A percentile compares a stretch with the other conserved stretches of the same genome.
Evolutionary conservation across 2,888 invertebrate species (phyloP).

Genomic region (Disparrhopalites patrizii): DNA sequence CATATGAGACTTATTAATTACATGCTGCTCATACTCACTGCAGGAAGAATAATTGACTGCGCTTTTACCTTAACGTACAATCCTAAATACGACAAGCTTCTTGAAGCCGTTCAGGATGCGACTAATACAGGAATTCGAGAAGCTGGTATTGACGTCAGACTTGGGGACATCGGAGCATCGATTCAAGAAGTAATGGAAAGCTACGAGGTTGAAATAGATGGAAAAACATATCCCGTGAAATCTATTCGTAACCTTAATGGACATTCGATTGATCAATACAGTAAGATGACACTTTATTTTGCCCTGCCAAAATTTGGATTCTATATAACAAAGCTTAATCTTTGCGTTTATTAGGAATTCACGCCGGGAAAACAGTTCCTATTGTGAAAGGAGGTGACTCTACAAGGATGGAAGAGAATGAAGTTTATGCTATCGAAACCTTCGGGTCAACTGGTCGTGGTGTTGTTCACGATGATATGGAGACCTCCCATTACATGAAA

Average conservation of each 20-base stretch:
- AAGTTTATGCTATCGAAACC: conserved; percentile 98
- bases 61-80: conserved; percentile 98
- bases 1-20: too few relatives aligned
- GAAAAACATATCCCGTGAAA: conserved; percentile 92
- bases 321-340: not conserved
- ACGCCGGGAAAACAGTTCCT: conserved; percentile 97
- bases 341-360: conserved; percentile 61
- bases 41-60: conserved; percentile 90
- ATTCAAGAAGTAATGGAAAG: conserved; percentile 99
- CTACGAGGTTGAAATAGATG: conserved; percentile 95
- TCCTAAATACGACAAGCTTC: conserved; percentile 87
- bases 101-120: conserved; percentile 94
- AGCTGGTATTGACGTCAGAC: conserved; percentile 92
- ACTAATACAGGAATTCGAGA: conserved; percentile 94
- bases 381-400: conserved; percentile 99
- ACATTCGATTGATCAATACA: conserved; percentile 98
- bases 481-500: conserved; percentile 96
- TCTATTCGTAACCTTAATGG: conserved; percentile 98
- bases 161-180: conserved; percentile 92
- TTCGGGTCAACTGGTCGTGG: conserved; percentile 97
- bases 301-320: too few relatives aligned
- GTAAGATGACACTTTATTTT: conserved; percentile 57
- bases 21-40: too few relatives aligned
- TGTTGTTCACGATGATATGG: conserved; percentile 97
- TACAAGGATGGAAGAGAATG: conserved; percentile 97